Base-by-base conservation (phyloP, 2,888 invertebrate species). In the Oegoconia quadripuncta region DNA sequence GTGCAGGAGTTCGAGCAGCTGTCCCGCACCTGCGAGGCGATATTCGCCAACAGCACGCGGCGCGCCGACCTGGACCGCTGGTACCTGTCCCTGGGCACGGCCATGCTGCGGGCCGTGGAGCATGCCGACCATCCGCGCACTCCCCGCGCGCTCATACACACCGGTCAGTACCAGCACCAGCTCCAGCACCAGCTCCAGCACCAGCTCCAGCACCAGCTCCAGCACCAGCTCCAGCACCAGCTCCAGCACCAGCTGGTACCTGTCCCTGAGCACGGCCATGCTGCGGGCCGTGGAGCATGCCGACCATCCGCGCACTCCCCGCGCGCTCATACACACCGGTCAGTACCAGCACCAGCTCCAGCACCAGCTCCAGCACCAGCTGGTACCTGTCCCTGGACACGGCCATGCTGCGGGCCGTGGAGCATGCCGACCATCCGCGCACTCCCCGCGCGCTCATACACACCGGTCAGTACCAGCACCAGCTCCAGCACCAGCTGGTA, bases 221-320 rank as follows among this genome's bases (percentile, higher is more conserved):
- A 20, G 5, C 5, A 6, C 4, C 20, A 3, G 7, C 20, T 6
- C 20, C 4, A 3, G 20, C 20, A 7, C 5, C 7, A 20, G 5
- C 5, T 20, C 4, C 20, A 3, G 7, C 20, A 20, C 20, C 4
- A 3, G 20, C 20, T 20, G 95, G 94, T 95, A 95, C 74, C 89
- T 91, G 20, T 89, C 93, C 73, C 82, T 97, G 56, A 92, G 96
- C n/a, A 89, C 89, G 51, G 93, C 93, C 27, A 95, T 97, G 86
- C 93, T 97, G 75, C 93, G 94, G 54, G 93, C 93, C 46, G 94
- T 98, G 46, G 89, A 91, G 25, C 79, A 91, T 34, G 94, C 97
- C 55, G 95, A 97, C 60, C 96, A 97, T 75, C 92, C 93, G 49
- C 97, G 97, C 86, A 97, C 97, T n/a, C 99, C 98, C 3, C 91